Evolutionary conservation across 2,797 vertebrate species (phyloP), one percentile per base, ranked within the genome.

Genomic region (Scomberomorus guttatus): DNA sequence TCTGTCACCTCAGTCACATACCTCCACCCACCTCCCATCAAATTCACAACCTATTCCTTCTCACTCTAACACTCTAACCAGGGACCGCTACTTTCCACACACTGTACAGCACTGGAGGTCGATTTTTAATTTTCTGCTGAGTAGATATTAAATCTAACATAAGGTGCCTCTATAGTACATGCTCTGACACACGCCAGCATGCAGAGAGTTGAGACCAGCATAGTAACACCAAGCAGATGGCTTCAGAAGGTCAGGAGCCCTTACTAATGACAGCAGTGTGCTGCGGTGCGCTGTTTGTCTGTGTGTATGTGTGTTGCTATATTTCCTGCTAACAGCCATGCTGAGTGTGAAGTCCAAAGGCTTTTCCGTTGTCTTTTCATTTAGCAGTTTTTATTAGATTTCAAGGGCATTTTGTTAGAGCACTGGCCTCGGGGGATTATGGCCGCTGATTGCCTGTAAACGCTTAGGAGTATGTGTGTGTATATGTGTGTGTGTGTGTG

Each of bases 151-250:
- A 81, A 77, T 83, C 20, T 71, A 73, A 87, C 89, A 91, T 88
- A 81, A 70, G 89, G 89, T 74, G 27, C 75, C 67, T 83, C 67
- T 79, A 60, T 73, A 77, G 72, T 84, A 58, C 90, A 89, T 57
- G 85, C 81, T 83, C 84, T 32, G 77, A 87, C 82, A 72, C 79
- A 85, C 83, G 66, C 67, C n/a, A 15, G 44, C 87, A 84, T 24
- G 82, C 83, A 80, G 87, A 81, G 87, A 85, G 75, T 51, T 50
- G 79, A 85, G 77, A 85, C 81, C 34, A 20, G 52, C 71, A 34
- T 39, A 70, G 80, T 88, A 86, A 84, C 87, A 90, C 58, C 60
- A 62, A 82, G 83, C 91, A 94, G 94, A 94, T 93, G 93, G 93
- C 80, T 82, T 77, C 59, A 82, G 89, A 91, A 94, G 91, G 93